Percentiles rank a stretch among this genome's conserved stretches.
These are phyloP conservation scores for Pogoniulus pusillus DNA, from an alignment of 2,797 vertebrate genomes.

Conservation along the genomic window DNA sequence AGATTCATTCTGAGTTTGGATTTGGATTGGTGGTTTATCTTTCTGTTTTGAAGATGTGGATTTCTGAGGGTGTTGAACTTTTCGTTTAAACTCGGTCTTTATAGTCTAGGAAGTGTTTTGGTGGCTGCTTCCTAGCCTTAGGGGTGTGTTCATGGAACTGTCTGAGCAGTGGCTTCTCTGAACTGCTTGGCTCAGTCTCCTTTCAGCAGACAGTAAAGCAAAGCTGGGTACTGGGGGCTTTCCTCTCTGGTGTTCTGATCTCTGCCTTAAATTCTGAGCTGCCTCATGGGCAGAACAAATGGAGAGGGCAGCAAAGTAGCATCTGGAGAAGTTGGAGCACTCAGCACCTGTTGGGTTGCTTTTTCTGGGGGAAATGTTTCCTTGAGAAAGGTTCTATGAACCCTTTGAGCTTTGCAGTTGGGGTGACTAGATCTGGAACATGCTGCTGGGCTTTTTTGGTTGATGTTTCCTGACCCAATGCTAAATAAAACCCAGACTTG, in stretches of 20 bases:
- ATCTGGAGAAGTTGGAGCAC: too few species aligned
- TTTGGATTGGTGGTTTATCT: fast-evolving
- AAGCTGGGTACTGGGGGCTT: too few species aligned
- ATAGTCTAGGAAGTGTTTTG: background rate
- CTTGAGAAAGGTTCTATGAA: background rate
- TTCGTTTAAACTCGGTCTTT: background rate
- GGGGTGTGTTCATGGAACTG: background rate
- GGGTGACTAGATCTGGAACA: background rate
- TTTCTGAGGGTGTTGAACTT: background rate
- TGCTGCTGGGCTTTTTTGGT: background rate
- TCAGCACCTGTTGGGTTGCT: background rate
- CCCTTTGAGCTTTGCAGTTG: background rate
- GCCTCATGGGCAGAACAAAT: too few species aligned
- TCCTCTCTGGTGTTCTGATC: too few species aligned
- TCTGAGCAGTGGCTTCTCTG: background rate
- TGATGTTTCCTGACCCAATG: too few species aligned
- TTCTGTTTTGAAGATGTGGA: background rate
- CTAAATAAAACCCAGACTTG: background rate
- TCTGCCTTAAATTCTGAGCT: too few species aligned
- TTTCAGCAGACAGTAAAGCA: background rate
- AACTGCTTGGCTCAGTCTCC: background rate
- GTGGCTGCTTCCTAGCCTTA: background rate
- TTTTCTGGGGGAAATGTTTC: background rate
- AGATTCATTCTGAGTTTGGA: background rate
- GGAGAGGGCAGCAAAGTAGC: too few species aligned